Conservation (phyloP, 2,797 vertebrate species). For the Knipowitschia caucasica region DNA sequence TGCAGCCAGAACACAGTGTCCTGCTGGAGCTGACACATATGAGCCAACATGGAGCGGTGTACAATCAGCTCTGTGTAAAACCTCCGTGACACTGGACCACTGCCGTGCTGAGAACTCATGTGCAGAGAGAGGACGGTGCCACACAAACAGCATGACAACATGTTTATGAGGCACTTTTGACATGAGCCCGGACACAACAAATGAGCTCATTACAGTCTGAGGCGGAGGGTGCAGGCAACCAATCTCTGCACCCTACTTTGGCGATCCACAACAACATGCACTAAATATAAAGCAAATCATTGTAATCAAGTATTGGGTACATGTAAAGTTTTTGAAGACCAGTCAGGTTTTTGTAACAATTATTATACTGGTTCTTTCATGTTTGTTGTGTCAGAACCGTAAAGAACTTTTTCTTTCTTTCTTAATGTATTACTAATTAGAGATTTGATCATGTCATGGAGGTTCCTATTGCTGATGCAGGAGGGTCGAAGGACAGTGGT, state of each 20-base stretch:
- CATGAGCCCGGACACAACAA: not conserved
- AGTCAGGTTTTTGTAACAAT: too few relatives aligned
- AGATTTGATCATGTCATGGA: too few relatives aligned
- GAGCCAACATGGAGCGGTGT: conserved; percentile 44
- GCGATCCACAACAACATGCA: not conserved
- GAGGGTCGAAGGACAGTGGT: too few relatives aligned
- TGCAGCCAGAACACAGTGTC: conserved; percentile 33
- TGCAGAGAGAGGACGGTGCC: conserved; percentile 11
- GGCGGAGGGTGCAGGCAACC: not conserved
- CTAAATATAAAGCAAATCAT: too few relatives aligned
- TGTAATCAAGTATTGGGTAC: too few relatives aligned
- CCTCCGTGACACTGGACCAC: conserved; percentile 9
- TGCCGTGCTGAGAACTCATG: conserved; percentile 20
- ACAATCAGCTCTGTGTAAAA: conserved; percentile 56
- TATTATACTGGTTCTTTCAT: too few relatives aligned
- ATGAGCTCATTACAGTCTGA: not conserved
- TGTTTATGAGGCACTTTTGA: conserved; percentile 6
- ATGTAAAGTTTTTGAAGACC: too few relatives aligned
- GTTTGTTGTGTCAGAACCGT: too few relatives aligned
- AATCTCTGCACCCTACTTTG: not conserved
- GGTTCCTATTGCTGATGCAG: too few relatives aligned
- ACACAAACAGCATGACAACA: not conserved
- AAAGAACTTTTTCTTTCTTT: too few relatives aligned
- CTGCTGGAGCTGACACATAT: conserved; percentile 39
- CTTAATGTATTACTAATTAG: too few relatives aligned